Evolutionary conservation across 1,140 invertebrate genomes (phyloP).

Genomic region (Maniola jurtina): DNA sequence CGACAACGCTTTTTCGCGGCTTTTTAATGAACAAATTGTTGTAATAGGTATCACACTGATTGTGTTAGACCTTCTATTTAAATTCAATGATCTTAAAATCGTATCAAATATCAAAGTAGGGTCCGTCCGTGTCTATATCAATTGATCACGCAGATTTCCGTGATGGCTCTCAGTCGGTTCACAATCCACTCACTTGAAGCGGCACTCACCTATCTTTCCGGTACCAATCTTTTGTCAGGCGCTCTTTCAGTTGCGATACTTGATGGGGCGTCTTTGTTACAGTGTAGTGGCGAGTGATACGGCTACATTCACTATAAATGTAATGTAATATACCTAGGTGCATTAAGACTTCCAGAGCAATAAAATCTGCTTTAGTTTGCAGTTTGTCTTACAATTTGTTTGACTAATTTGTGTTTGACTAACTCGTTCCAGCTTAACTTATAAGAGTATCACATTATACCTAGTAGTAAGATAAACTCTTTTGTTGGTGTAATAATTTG

Average conservation of each 20-base stretch:
- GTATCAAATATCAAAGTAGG: slow-evolving; percentile 36
- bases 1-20: too few relatives aligned
- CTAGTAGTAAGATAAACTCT: too few relatives aligned
- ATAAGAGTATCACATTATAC: too few relatives aligned
- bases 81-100: background rate
- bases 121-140: slow-evolving; percentile 59
- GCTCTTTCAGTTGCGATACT: slow-evolving; percentile 59
- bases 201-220: slow-evolving; percentile 70
- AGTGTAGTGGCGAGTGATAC: slow-evolving; percentile 64
- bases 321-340: slow-evolving; percentile 17
- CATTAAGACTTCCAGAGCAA: background rate
- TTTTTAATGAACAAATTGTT: too few relatives aligned
- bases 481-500: too few relatives aligned
- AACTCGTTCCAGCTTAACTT: too few relatives aligned
- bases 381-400: too few relatives aligned
- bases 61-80: too few relatives aligned
- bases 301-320: slow-evolving; percentile 34
- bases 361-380: too few relatives aligned
- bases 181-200: slow-evolving; percentile 56
- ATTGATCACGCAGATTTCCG: slow-evolving; percentile 71
- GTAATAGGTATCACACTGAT: too few relatives aligned
- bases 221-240: slow-evolving; percentile 71
- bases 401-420: too few relatives aligned
- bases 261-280: slow-evolving; percentile 65
- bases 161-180: slow-evolving; percentile 57